These are phyloP conservation scores for Ascidia mentula DNA, from an alignment of 23 tunicate genomes.

Conservation along the genomic window DNA sequence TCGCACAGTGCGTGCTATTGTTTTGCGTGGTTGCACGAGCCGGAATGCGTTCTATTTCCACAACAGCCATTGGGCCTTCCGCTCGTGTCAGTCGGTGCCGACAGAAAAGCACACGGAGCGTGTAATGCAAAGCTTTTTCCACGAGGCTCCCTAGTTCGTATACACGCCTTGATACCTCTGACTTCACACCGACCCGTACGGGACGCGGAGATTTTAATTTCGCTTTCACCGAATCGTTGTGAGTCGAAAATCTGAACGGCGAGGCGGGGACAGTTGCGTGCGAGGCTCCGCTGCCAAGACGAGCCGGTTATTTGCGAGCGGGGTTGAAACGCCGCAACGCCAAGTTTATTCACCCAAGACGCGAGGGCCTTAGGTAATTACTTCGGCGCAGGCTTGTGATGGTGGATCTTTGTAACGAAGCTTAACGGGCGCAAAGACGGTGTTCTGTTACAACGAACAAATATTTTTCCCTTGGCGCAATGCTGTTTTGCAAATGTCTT, in stretches of 20 bases:
- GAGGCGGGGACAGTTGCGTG: conserved; percentile 1
- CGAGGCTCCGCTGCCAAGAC: neutral
- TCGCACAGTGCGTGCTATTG: neutral
- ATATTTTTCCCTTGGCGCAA: neutral
- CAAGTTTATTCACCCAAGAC: conserved; percentile 7
- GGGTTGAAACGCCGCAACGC: neutral
- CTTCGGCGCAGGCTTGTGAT: too few relatives aligned
- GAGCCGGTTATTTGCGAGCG: neutral
- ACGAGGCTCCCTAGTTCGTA: neutral
- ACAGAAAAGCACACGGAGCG: neutral
- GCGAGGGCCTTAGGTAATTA: neutral
- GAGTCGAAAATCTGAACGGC: neutral
- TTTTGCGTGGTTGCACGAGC: neutral
- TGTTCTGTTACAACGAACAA: too few relatives aligned
- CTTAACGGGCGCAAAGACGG: too few relatives aligned
- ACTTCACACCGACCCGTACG: neutral
- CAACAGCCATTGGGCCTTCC: neutral
- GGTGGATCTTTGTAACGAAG: too few relatives aligned
- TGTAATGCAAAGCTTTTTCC: neutral
- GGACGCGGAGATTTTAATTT: too few relatives aligned
- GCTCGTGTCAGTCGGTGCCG: neutral
- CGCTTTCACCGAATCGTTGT: neutral
- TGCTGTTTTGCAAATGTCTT: too few relatives aligned
- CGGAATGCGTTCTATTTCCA: neutral
- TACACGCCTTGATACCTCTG: neutral